phyloP scores from a whole-genome alignment of 2,888 invertebrate species.

The Trachelus troglodyta region DNA sequence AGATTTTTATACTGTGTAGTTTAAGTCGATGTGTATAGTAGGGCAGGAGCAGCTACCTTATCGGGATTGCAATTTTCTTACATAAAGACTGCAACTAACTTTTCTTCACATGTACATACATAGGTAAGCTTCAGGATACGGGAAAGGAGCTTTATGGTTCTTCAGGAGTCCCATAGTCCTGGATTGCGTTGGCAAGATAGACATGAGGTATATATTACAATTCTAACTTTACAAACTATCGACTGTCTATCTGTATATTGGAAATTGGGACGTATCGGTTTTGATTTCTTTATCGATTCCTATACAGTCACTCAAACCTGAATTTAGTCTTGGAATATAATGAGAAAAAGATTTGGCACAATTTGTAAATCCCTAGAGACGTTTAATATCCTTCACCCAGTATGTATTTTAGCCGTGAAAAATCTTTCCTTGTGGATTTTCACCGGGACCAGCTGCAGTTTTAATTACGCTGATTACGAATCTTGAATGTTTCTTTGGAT shows the following conservation, averaged over 20 bases:
- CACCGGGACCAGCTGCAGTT: background rate
- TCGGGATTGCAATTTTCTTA: too few relatives aligned
- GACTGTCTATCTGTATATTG: background rate
- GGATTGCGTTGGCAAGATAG: too few relatives aligned
- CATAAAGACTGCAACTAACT: too few relatives aligned
- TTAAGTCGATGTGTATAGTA: too few relatives aligned
- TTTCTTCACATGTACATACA: too few relatives aligned
- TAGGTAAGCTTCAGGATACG: background rate
- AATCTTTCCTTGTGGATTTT: background rate
- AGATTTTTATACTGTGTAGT: too few relatives aligned
- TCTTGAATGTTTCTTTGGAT: background rate
- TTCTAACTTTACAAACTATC: background rate
- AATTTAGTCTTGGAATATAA: background rate
- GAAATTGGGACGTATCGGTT: conserved; percentile 28
- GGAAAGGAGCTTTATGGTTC: conserved; percentile 27
- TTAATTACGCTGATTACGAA: background rate
- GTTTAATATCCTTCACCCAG: background rate
- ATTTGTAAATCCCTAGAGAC: background rate
- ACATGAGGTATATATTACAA: too few relatives aligned
- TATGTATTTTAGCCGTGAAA: background rate
- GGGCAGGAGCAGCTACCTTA: too few relatives aligned
- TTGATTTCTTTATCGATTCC: conserved; percentile 12
- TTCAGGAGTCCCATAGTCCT: conserved; percentile 19
- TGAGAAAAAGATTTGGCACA: background rate
- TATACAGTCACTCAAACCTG: background rate